Evolutionary conservation across 2,113 vertebrate genomes (phyloP).

Genomic region (Raja brachyura): DNA sequence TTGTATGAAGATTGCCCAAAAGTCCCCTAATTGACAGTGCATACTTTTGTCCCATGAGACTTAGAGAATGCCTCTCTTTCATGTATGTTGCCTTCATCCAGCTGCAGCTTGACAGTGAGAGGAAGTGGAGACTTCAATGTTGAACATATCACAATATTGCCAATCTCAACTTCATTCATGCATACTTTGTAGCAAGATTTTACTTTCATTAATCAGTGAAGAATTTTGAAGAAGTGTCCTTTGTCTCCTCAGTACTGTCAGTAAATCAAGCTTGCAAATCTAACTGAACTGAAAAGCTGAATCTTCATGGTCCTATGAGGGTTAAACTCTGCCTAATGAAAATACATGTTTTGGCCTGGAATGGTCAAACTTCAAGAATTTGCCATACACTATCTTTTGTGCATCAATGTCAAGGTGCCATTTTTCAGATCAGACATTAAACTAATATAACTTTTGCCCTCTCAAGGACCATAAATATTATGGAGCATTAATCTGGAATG

Average conservation of each 20-base stretch:
- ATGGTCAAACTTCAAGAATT: too few species aligned
- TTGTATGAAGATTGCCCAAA: background rate
- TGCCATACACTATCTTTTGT: too few species aligned
- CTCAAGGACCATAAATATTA: too few species aligned
- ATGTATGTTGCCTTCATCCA: background rate
- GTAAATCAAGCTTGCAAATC: background rate
- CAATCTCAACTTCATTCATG: background rate
- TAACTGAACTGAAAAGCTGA: background rate
- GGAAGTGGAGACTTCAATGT: background rate
- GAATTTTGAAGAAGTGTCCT: background rate
- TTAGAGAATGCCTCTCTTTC: background rate
- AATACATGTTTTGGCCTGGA: too few species aligned
- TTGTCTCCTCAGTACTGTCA: background rate
- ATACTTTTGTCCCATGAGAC: background rate
- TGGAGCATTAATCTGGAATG: too few species aligned
- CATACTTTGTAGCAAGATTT: background rate
- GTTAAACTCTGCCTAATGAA: too few species aligned
- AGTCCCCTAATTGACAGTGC: background rate
- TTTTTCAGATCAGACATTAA: too few species aligned
- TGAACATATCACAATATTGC: background rate
- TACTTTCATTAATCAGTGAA: background rate
- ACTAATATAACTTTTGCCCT: too few species aligned
- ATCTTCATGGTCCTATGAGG: background rate
- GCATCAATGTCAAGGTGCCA: too few species aligned
- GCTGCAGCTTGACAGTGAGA: background rate